Base-by-base conservation (phyloP, 2,113 vertebrate genomes). In the Capreolus pygargus region DNA sequence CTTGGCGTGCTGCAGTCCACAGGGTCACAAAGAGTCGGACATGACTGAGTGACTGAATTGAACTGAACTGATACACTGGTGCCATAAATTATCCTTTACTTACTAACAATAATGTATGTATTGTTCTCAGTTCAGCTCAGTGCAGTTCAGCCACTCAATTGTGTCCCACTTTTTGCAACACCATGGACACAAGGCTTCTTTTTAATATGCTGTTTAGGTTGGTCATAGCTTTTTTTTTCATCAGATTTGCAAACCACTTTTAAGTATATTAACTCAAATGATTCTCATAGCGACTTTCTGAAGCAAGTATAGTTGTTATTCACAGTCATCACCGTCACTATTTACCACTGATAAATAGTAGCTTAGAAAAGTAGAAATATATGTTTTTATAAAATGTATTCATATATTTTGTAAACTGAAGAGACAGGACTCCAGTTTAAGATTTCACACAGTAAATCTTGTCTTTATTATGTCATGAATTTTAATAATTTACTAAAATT, bases 1-100 rank as follows among this genome's bases (percentile, higher is more conserved):
- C 67, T n/a, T 70, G n/a, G 19, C 0, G 5, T 23, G 10, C 67
- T 70, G n/a, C 19, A 70, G 67, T 36, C 67, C 19, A 39, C 23
- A 10, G 19, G 19, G 9, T 70, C 67, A 21, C 64, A 70, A 70
- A 70, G 67, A 70, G 19, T 70, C 10, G 5, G n/a, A 70, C 67
- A 23, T 2, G 8, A 39, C 19, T 39, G 67, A 36, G 5, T 0
- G 0, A 70, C 4, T 21, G 33, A 67, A 10, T 3, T 17, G 16
- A 36, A 54, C 52, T 54, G 52, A 54, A 67, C 64, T 70, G 64
- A 74, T 43, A 74, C 14, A 76, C 21, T 76, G 2, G 16, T 55
- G 0, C 3, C 21, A 74, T 33, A 58, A 61, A 81, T 74, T 60
- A 27, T 39, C 47, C 4, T 83, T 28, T 30, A 8, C 61, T 74